Conservation (phyloP, 2,797 vertebrate genomes). For the Sorex maritimensis region DNA sequence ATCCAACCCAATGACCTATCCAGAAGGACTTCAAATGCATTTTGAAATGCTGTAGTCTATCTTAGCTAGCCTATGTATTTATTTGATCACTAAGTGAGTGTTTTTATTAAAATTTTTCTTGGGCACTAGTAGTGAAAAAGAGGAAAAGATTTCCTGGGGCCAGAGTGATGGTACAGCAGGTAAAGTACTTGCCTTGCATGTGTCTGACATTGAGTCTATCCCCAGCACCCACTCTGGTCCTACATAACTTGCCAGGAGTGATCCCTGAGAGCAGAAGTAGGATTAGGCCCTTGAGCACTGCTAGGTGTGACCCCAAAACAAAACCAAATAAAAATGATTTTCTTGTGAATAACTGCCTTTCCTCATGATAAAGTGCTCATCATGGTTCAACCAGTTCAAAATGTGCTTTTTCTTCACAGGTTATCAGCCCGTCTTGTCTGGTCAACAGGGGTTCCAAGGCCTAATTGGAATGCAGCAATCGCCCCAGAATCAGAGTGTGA, state of each 20-base stretch:
- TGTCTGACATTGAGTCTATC: too few relatives aligned
- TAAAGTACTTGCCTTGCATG: too few relatives aligned
- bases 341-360: neutral
- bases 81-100: neutral
- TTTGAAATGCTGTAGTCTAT: neutral
- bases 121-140: neutral
- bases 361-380: neutral
- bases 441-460: constrained; percentile 93
- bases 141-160: neutral
- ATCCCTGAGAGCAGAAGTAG: too few relatives aligned
- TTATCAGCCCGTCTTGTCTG: constrained; percentile 93
- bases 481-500: constrained; percentile 92
- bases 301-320: neutral
- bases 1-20: neutral
- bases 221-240: neutral
- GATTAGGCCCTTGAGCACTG: too few relatives aligned
- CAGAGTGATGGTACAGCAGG: too few relatives aligned
- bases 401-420: constrained; percentile 87
- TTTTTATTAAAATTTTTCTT: constrained; percentile 25
- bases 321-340: neutral
- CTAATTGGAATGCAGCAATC: constrained; percentile 94
- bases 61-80: neutral
- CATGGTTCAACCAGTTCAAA: constrained; percentile 30
- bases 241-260: neutral
- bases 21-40: neutral